Conservation (phyloP, 2,113 vertebrate genomes). For the Mormyrus lacerda region DNA sequence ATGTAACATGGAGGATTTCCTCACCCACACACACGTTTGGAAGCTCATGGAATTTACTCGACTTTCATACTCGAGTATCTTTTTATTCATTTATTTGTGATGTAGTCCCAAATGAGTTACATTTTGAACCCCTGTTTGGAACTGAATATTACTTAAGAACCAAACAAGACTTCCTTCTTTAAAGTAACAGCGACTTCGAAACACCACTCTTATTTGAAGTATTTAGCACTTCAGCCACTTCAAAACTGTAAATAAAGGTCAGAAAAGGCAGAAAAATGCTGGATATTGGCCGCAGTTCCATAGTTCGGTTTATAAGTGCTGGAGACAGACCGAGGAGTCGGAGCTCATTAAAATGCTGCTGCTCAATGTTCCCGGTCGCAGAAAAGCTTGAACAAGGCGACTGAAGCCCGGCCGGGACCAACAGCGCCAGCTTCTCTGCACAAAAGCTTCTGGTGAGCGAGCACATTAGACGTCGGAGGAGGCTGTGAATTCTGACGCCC, state of each 20-base stretch:
- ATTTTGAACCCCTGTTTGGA: neutral
- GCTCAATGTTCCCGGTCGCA: neutral
- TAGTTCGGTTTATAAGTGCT: neutral
- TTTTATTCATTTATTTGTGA: neutral
- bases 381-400: neutral
- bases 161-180: neutral
- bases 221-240: neutral
- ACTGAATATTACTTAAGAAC: neutral
- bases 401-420: neutral
- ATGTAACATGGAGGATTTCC: neutral
- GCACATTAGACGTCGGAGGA: neutral
- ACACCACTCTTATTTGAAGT: neutral
- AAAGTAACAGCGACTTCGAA: neutral
- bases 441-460: neutral
- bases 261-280: neutral
- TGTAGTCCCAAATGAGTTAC: neutral
- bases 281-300: neutral
- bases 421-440: neutral
- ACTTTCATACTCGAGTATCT: neutral
- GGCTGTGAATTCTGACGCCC: neutral
- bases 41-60: neutral
- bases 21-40: neutral
- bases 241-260: neutral
- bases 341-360: neutral
- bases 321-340: neutral